These are phyloP conservation scores for Heliconius eleuchia DNA, from an alignment of 1,140 invertebrate genomes.

Conservation along the genomic window DNA sequence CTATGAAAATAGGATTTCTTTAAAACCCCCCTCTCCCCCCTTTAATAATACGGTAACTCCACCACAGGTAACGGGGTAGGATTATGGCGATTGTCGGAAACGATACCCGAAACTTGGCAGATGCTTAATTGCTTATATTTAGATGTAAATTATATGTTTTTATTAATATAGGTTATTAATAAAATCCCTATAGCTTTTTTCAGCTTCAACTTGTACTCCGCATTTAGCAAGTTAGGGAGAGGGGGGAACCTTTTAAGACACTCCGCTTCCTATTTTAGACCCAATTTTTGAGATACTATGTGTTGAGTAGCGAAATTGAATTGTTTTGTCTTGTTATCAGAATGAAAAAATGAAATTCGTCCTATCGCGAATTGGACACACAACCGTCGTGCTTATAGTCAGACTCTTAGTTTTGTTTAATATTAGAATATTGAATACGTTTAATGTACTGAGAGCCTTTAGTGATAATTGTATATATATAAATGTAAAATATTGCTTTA, in stretches of 20 bases:
- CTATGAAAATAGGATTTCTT: conserved; percentile 81
- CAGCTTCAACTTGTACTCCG: background rate
- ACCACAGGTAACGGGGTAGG: conserved; percentile 60
- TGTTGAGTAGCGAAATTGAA: background rate
- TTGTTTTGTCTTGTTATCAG: no score
- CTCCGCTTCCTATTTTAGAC: background rate
- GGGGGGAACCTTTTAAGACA: background rate
- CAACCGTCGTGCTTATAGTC: no score
- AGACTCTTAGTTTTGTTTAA: no score
- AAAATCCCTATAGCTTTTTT: background rate
- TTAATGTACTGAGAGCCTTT: no score
- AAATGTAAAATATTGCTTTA: no score
- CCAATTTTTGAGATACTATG: background rate
- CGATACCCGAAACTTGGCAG: conserved; percentile 55
- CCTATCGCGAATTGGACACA: no score
- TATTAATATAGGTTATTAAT: no score
- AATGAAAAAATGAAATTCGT: no score
- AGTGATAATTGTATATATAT: no score
- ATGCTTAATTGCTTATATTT: conserved; percentile 50
- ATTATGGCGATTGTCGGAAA: conserved; percentile 70
- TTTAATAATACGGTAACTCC: conserved; percentile 43
- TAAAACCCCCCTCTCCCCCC: conserved; percentile 26
- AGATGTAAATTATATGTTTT: background rate
- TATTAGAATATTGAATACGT: no score
- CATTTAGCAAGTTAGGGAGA: background rate